Conservation (phyloP, 2,888 invertebrate species). For the Lasioglossum morio region DNA sequence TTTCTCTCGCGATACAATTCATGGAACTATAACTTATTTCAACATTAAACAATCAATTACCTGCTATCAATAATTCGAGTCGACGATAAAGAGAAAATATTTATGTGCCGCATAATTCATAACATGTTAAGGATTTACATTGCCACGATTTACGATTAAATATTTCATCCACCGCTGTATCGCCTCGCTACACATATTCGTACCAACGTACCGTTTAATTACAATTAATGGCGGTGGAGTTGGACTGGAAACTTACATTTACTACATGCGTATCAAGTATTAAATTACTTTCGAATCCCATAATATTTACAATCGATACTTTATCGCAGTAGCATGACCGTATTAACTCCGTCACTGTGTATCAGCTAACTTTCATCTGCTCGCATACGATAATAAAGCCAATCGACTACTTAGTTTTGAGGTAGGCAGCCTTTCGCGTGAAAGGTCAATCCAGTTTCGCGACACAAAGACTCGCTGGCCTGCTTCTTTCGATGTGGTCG, state of each 20-base stretch:
- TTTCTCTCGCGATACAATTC: not conserved
- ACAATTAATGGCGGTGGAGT: not conserved
- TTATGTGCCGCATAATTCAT: not conserved
- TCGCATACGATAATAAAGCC: slow-evolving; percentile 17
- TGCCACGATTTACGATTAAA: slow-evolving; percentile 1
- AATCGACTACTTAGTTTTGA: slow-evolving; percentile 15
- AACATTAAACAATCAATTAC: not conserved
- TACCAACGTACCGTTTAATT: not conserved
- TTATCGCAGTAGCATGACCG: not conserved
- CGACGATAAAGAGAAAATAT: not conserved
- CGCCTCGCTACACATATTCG: not conserved
- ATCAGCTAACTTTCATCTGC: slow-evolving; percentile 11
- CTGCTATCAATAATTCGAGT: not conserved
- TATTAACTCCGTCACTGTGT: not conserved
- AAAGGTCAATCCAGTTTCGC: slow-evolving; percentile 23
- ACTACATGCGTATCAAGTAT: not conserved
- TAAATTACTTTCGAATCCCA: not conserved
- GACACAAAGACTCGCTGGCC: slow-evolving; percentile 14
- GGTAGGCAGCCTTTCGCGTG: slow-evolving; percentile 13
- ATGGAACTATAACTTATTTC: not conserved
- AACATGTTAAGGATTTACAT: not conserved
- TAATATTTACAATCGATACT: not conserved
- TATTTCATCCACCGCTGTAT: not conserved
- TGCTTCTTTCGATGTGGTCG: not conserved
- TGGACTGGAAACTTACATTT: not conserved